Percentiles rank a stretch among this genome's conserved stretches.
Conservation (phyloP, 2,797 vertebrate species). For the Cyprinodon diabolis region DNA sequence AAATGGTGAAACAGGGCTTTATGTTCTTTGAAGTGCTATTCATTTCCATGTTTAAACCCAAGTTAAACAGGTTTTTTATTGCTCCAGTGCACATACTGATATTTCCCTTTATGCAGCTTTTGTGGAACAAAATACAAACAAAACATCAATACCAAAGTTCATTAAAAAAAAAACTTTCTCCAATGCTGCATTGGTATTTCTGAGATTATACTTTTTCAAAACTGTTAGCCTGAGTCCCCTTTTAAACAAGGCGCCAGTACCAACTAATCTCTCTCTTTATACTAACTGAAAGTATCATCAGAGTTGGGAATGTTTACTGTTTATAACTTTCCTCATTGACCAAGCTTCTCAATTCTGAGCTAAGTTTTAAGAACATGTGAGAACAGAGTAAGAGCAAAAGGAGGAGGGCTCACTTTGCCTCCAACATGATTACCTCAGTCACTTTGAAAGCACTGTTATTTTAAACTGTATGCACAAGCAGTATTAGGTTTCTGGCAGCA, state of each 20-base stretch:
- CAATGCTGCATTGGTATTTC: neutral
- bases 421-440: constrained; percentile 71
- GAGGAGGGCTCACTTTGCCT: constrained; percentile 42
- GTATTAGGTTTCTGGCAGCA: constrained; percentile 64
- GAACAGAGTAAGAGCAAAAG: constrained; percentile 48
- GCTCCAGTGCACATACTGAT: neutral
- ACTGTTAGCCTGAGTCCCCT: neutral
- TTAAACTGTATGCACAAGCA: constrained; percentile 69
- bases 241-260: neutral
- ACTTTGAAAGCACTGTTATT: constrained; percentile 76
- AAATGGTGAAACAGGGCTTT: neutral
- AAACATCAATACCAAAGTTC: too few relatives aligned
- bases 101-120: neutral
- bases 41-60: neutral
- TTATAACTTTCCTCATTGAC: neutral
- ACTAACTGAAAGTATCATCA: neutral
- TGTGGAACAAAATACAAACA: neutral
- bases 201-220: neutral
- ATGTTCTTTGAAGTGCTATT: neutral
- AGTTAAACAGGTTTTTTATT: neutral
- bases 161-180: neutral
- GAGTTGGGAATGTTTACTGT: neutral
- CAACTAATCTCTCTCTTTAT: neutral
- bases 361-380: constrained; percentile 54
- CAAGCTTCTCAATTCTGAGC: neutral